phyloP scores from a whole-genome alignment of 2,113 vertebrate genomes.

The Hipposideros armiger region DNA sequence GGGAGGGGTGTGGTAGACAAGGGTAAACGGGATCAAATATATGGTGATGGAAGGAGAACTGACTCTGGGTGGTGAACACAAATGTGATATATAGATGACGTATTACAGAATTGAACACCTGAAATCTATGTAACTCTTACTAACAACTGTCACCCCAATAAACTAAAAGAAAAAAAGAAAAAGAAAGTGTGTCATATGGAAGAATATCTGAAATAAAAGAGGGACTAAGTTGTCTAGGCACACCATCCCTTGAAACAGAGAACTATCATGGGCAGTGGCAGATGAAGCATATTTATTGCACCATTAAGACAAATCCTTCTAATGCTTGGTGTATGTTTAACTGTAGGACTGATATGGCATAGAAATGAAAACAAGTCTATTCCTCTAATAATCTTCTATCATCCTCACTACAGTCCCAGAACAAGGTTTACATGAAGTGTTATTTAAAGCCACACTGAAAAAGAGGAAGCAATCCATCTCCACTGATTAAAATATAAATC shows the following conservation, averaged over 20 bases:
- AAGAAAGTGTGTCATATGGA: not conserved
- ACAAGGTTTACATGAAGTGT: conserved; percentile 48
- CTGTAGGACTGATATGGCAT: not conserved
- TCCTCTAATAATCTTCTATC: conserved; percentile 15
- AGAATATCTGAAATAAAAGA: conserved; percentile 25
- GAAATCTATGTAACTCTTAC: too few relatives aligned
- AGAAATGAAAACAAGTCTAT: conserved; percentile 37
- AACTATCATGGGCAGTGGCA: not conserved
- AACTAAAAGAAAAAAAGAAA: too few relatives aligned
- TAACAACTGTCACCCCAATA: too few relatives aligned
- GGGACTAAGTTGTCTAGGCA: not conserved
- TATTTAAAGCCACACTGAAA: conserved; percentile 25
- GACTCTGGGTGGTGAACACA: too few relatives aligned
- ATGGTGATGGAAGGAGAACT: too few relatives aligned
- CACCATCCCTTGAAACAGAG: not conserved
- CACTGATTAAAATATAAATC: conserved; percentile 71
- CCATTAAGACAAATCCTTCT: not conserved
- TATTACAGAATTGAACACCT: too few relatives aligned
- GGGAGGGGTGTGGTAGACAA: too few relatives aligned
- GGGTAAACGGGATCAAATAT: too few relatives aligned
- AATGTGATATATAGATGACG: too few relatives aligned
- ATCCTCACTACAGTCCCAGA: not conserved
- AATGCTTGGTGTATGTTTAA: not conserved
- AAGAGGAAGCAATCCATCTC: conserved; percentile 71
- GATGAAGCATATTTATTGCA: not conserved